Percentiles rank a stretch among this genome's conserved stretches.
Evolutionary conservation across 1,140 invertebrate species (phyloP).

Genomic region (Charaxes varanes): DNA sequence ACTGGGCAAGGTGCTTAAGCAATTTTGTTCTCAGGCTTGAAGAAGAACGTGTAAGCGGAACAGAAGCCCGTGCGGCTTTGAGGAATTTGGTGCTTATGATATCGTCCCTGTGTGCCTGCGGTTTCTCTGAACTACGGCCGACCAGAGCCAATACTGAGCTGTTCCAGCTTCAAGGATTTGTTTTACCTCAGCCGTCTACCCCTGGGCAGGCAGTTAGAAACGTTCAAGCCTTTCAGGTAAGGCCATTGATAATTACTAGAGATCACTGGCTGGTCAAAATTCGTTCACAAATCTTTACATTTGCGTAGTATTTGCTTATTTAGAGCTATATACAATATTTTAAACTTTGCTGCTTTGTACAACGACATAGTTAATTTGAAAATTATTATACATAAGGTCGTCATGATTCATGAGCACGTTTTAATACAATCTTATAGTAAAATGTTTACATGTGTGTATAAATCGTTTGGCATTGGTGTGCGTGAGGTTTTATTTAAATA

Average conservation of each 20-base stretch:
- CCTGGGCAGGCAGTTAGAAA: slow-evolving; percentile 93
- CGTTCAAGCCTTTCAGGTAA: slow-evolving; percentile 94
- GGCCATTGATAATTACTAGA: not conserved
- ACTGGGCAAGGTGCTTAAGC: not conserved
- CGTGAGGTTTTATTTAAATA: no score
- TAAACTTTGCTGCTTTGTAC: not conserved
- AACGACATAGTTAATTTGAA: no score
- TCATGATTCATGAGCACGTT: no score
- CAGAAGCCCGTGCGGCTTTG: slow-evolving; percentile 91
- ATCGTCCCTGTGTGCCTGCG: slow-evolving; percentile 94
- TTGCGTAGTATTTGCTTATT: no score
- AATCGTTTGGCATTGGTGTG: no score
- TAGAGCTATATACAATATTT: no score
- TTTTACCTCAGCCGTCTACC: slow-evolving; percentile 90
- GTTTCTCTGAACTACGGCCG: slow-evolving; percentile 90
- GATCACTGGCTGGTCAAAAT: not conserved
- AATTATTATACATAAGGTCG: no score
- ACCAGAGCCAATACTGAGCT: slow-evolving; percentile 90
- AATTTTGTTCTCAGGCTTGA: slow-evolving; percentile 37
- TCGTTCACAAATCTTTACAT: no score
- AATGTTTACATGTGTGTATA: no score
- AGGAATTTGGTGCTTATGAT: slow-evolving; percentile 94
- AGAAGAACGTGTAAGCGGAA: slow-evolving; percentile 80
- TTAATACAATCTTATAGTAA: no score
- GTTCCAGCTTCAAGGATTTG: slow-evolving; percentile 95